Evolutionary conservation across 2,797 vertebrate genomes (phyloP).

Genomic region (Sebastes iracundus): DNA sequence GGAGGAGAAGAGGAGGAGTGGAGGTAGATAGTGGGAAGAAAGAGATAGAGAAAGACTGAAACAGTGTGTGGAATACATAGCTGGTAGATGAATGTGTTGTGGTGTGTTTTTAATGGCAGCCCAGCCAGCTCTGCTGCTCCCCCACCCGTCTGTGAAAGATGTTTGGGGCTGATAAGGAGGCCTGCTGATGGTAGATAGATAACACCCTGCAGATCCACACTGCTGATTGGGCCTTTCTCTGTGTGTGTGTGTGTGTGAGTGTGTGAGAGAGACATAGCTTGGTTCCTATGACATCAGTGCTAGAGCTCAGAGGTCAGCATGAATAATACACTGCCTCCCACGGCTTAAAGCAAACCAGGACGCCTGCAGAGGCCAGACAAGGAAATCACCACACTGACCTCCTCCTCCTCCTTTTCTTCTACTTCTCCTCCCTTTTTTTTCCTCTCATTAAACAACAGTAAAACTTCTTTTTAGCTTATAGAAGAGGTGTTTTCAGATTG

Average conservation of each 20-base stretch:
- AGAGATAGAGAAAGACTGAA: slow-evolving; percentile 46
- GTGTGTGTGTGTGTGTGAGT: not conserved
- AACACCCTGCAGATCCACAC: slow-evolving; percentile 69
- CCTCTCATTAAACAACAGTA: not conserved
- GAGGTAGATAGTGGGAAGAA: slow-evolving; percentile 60
- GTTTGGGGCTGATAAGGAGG: slow-evolving; percentile 72
- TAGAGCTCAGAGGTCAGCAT: slow-evolving; percentile 72
- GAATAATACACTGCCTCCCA: slow-evolving; percentile 77
- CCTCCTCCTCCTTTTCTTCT: slow-evolving; percentile 8
- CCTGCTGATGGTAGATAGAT: slow-evolving; percentile 80
- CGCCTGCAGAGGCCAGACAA: slow-evolving; percentile 61
- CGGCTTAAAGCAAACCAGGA: slow-evolving; percentile 58
- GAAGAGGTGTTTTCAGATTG: not conserved
- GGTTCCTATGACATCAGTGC: slow-evolving; percentile 75
- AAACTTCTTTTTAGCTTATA: slow-evolving; percentile 8
- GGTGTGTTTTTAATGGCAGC: slow-evolving; percentile 79
- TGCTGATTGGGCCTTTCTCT: slow-evolving; percentile 47
- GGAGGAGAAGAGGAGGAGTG: slow-evolving; percentile 64
- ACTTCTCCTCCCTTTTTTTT: not conserved
- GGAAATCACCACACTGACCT: slow-evolving; percentile 58
- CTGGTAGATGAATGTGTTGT: slow-evolving; percentile 74
- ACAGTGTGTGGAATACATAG: slow-evolving; percentile 64
- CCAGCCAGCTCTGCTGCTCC: slow-evolving; percentile 43
- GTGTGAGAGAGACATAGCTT: slow-evolving; percentile 11
- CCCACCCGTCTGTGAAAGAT: slow-evolving; percentile 72